Conservation (phyloP, 2,113 vertebrate species). For the Nycticryphes semicollaris region DNA sequence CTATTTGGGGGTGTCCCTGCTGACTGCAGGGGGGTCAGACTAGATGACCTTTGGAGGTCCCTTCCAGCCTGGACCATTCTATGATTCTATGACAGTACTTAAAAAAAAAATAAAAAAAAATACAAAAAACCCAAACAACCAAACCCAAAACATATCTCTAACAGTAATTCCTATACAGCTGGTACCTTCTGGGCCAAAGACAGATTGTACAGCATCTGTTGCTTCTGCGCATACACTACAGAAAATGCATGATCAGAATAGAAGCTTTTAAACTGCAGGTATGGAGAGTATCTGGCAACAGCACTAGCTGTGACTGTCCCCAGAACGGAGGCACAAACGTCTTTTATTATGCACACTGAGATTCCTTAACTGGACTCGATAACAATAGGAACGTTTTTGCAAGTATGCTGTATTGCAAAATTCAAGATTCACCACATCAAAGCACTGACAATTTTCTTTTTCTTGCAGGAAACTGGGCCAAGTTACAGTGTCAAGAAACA, state of each 20-base stretch:
- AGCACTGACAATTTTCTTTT: neutral
- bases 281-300: neutral
- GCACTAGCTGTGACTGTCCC: neutral
- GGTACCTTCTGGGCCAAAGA: neutral
- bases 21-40: too few species aligned
- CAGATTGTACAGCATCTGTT: neutral
- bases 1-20: too few species aligned
- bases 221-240: neutral
- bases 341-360: neutral
- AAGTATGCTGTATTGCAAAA: neutral
- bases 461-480: neutral
- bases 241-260: neutral
- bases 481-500: neutral
- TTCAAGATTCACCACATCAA: neutral
- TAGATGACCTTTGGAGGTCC: too few species aligned
- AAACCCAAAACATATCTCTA: neutral
- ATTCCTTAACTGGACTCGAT: neutral
- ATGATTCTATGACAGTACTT: neutral
- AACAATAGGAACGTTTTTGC: neutral
- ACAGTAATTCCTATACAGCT: constrained; percentile 7
- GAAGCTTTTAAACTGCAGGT: neutral
- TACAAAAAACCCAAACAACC: too few species aligned
- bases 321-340: neutral
- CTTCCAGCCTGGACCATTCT: too few species aligned
- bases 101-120: constrained; percentile 59